Base-by-base conservation (phyloP, 2,888 invertebrate species). In the Saturnia pavonia region DNA sequence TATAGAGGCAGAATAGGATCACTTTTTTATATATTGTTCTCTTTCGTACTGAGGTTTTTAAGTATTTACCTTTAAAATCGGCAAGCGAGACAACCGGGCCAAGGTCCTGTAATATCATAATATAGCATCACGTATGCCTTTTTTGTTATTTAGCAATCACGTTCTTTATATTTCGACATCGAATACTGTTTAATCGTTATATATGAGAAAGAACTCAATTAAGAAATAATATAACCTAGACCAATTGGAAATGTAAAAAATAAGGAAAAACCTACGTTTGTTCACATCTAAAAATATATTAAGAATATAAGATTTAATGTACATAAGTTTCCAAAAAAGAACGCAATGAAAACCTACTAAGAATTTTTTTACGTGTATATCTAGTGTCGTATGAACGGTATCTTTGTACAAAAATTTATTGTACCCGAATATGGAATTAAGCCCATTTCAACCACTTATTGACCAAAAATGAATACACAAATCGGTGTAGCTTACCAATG, bases 81-180 rank as follows among this genome's bases (percentile, higher is more conserved):
- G 48, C 40, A 68, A 71, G 68, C 63, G 71, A 71, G 51, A 68
- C 34, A 71, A 68, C 27, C 27, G 63, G 71, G 71, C 68, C 71
- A 71, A 71, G 71, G 68, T 68, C 25, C 4, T 16, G 40, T 57
- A 63, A 68, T 71, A 65, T 71, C 68, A 51, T 63, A 54, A 54
- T 54, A 54, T 22, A 57, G 25, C 66, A 70, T 70, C 66, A 66
- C 65, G 70, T 70, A 54, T 70, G 66, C 66, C 0, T 69, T 70
- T 65, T 65, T 65, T 65, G 40, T 65, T 34, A 22, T 65, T 65
- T 40, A 40, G 63, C 40, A 40, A 65, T 65, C 19, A 1, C 60
- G 7, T 54, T 57, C 25, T 57, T 57, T 57, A 25, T 25, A 57
- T 57, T 57, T 25, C 57, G 25, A 57, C 25, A 57, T 25, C 57